Percentiles rank a stretch among this genome's conserved stretches.
These are phyloP conservation scores for Anguilla pacifica DNA, from an alignment of 2,797 vertebrate species.

Conservation along the genomic window DNA sequence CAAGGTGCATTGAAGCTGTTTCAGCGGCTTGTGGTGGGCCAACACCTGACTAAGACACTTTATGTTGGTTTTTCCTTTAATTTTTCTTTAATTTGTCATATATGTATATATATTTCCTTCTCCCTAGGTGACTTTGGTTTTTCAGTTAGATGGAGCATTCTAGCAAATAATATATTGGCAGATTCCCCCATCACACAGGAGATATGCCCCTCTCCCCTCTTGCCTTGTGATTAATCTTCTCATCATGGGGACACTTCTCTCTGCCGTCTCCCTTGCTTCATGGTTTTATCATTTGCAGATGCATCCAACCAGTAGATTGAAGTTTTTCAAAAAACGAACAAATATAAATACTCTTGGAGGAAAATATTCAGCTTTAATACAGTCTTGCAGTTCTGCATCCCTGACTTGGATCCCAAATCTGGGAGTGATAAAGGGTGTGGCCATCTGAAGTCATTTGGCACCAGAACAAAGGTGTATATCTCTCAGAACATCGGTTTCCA, in stretches of 20 bases:
- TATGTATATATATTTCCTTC: no score
- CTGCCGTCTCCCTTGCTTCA: neutral
- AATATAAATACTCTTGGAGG: neutral
- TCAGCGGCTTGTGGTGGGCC: no score
- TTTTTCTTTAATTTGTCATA: no score
- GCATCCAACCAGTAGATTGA: slow-evolving; percentile 8
- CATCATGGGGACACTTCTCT: neutral
- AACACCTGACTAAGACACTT: no score
- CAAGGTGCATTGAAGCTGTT: no score
- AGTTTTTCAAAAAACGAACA: neutral
- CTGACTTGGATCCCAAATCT: neutral
- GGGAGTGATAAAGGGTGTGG: neutral
- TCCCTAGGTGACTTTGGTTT: neutral
- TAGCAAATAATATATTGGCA: neutral
- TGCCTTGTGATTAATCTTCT: neutral
- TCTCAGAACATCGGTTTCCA: no score
- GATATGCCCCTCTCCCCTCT: neutral
- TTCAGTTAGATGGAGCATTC: neutral
- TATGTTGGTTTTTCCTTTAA: no score
- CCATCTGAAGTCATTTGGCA: neutral
- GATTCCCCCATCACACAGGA: neutral
- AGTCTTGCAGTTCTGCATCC: neutral
- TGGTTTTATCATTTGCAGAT: neutral
- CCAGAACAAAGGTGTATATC: neutral
- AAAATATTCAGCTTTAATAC: neutral